Evolutionary conservation across 2,113 vertebrate species (phyloP).

Genomic region (Phalacrocorax carbo): DNA sequence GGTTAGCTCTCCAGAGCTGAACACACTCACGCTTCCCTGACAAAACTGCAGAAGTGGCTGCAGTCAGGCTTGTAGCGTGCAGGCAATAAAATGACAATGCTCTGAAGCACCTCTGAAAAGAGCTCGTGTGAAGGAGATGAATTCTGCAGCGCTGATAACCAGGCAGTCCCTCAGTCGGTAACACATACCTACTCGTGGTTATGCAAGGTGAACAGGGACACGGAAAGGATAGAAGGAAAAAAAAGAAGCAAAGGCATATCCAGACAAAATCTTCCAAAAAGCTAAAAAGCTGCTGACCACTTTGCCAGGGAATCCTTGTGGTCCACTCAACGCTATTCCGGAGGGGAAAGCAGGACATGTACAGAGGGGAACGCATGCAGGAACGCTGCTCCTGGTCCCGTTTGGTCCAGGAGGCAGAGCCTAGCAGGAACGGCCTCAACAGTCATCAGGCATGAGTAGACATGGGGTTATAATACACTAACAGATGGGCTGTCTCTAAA

Average conservation of each 20-base stretch:
- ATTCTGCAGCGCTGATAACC: neutral
- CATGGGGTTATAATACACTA: neutral
- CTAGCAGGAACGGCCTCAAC: neutral
- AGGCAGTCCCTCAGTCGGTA: neutral
- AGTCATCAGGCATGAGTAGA: neutral
- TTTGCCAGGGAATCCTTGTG: neutral
- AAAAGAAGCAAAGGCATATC: neutral
- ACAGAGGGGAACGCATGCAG: fast-evolving
- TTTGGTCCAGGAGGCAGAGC: neutral
- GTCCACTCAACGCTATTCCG: neutral
- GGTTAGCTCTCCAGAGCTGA: neutral
- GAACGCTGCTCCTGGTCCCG: neutral
- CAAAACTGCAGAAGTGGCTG: neutral
- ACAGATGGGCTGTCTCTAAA: neutral
- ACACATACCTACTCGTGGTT: neutral
- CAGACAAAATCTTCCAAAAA: neutral
- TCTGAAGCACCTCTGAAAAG: neutral
- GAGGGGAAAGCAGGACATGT: neutral
- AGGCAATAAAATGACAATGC: neutral
- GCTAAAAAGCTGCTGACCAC: neutral
- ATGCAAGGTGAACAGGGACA: neutral
- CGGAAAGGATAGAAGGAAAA: neutral
- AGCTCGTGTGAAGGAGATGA: neutral
- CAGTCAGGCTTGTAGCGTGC: neutral
- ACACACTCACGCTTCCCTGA: neutral